Base-by-base conservation (phyloP, 2,888 invertebrate species). In the Eupithecia centaureata region DNA sequence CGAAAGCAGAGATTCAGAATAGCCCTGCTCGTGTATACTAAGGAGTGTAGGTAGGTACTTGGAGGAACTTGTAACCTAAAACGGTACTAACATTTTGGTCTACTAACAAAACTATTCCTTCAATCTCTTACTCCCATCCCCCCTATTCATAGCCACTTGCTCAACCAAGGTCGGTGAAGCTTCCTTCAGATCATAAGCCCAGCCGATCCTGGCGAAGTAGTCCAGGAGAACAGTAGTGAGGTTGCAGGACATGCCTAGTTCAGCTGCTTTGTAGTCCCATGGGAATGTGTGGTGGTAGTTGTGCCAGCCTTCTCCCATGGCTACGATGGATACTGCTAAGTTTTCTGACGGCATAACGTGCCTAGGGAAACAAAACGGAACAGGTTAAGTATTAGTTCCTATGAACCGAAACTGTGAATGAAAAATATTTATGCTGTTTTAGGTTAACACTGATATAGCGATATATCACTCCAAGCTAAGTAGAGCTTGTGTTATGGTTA, bases 211-310 rank as follows among this genome's bases (percentile, higher is more conserved):
- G 0, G 95, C 94, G 86, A 96, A 96, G 12, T 94, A 81, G 79
- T 97, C 96, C 62, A 98, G 92, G 61, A 96, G 85, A 47, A 94
- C 82, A 0, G 97, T 96, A 1, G 97, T 97, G 0, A 94, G 61
- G 83, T 97, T 97, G n/a, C 95, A 82, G 73, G 94, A 84, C 71
- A 94, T 94, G 56, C 97, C 97, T n/a, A 97, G 91, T 86, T 98
- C 98, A 7, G 97, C 96, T 30, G 98, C 96, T 81, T 97, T 96
- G 94, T 98, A 98, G 87, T 98, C 98, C 96, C 97, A 97, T 0
- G 98, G 98, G 88, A 98, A 98, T 0, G 96, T 96, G 88, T 98
- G 98, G 85, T 98, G 98, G 87, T 97, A 98, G 90, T 98, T 98
- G 91, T 98, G 98, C 96, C 97, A 98, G 5, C 98, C 98, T 86